These are phyloP conservation scores for Centropristis striata DNA, from an alignment of 2,113 vertebrate species.

Conservation along the genomic window DNA sequence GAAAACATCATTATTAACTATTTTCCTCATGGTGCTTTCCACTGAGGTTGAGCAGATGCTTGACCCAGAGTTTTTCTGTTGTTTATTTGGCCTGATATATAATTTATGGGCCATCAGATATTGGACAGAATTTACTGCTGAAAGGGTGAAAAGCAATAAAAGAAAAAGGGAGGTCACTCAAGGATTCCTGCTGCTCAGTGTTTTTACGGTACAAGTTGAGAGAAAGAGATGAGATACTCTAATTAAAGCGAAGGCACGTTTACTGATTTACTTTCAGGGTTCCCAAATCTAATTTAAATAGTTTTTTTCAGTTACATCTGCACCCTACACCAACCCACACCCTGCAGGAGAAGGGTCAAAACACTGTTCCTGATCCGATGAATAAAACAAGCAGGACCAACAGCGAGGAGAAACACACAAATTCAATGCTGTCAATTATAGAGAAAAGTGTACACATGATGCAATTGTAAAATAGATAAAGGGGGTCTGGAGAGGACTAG, in stretches of 20 bases:
- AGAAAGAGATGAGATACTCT: conserved; percentile 6
- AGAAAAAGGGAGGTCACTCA: neutral
- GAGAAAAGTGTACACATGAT: conserved; percentile 4
- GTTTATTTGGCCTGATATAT: conserved; percentile 1
- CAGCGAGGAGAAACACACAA: conserved; percentile 21
- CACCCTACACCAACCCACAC: neutral
- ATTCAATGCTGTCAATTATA: conserved; percentile 26
- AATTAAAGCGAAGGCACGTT: conserved; percentile 16
- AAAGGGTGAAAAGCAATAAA: neutral
- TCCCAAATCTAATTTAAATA: conserved; percentile 24
- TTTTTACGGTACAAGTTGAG: neutral
- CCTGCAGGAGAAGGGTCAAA: conserved; percentile 21
- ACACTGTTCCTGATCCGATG: conserved; percentile 16
- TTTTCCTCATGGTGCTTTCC: neutral
- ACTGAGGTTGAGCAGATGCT: neutral
- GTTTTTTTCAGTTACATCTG: conserved; percentile 16
- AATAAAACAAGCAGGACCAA: conserved; percentile 23
- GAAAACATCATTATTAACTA: neutral
- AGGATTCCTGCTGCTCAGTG: neutral
- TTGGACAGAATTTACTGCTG: neutral
- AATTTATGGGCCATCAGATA: neutral
- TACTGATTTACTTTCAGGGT: conserved; percentile 18
- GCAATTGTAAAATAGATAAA: neutral
- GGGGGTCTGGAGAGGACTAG: conserved; percentile 27
- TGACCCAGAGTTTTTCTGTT: neutral